These are phyloP conservation scores for Enchytraeus crypticus DNA, from an alignment of 2,888 invertebrate species.

Conservation along the genomic window DNA sequence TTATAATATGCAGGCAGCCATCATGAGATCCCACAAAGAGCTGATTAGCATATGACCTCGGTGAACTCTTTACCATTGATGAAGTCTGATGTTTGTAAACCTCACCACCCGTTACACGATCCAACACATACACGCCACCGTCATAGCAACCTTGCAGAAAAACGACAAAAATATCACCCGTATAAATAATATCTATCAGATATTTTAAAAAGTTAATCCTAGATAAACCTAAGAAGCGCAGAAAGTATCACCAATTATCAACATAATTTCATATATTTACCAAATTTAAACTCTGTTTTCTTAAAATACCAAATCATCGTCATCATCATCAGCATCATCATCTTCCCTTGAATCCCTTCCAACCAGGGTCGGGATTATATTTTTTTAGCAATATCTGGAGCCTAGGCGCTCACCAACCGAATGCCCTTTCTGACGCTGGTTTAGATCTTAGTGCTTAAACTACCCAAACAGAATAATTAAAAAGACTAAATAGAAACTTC, in stretches of 20 bases:
- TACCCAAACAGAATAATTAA: not conserved
- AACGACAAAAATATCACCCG: too few species aligned
- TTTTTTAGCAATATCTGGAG: too few species aligned
- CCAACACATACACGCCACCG: constrained; percentile 62
- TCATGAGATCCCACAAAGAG: constrained; percentile 68
- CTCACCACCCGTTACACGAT: constrained; percentile 53
- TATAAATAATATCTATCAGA: too few species aligned
- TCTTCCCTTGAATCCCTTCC: too few species aligned
- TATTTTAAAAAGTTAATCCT: too few species aligned
- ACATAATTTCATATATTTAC: not conserved
- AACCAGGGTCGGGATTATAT: too few species aligned
- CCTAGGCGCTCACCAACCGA: too few species aligned
- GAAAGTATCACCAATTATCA: too few species aligned
- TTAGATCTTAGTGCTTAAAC: too few species aligned
- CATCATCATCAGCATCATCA: not conserved
- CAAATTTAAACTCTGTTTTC: not conserved
- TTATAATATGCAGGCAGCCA: constrained; percentile 58
- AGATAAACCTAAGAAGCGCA: too few species aligned
- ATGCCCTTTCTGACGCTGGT: too few species aligned
- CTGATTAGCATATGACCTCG: constrained; percentile 51
- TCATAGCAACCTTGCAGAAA: constrained; percentile 59
- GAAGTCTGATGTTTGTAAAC: constrained; percentile 59
- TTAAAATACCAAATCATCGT: not conserved
- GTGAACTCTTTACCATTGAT: constrained; percentile 61
- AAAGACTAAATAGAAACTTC: not conserved